Evolutionary conservation across 2,888 invertebrate genomes (phyloP), one percentile per base, ranked within the genome.

Genomic region (Campoplex nolae): DNA sequence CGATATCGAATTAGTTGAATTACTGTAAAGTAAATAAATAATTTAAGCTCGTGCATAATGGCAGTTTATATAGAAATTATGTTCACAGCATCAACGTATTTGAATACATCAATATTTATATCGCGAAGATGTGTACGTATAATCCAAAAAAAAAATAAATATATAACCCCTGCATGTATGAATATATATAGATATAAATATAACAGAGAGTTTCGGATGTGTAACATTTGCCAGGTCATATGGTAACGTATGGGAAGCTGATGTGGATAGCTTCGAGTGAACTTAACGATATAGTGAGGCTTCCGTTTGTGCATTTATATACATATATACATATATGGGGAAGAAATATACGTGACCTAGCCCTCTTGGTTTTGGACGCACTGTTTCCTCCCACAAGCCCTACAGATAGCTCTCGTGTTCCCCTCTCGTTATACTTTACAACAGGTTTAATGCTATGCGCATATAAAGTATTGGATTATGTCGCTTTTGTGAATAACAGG

Each of bases 391-490:
- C 48, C 73, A 16, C 38, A 38, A 23, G 48, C 23, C n/a, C 62
- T 74, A 35, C 82, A 68, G 32, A 54, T 45, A 32, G 54, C 79
- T 51, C 73, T 28, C 54, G 68, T 23, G 56, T 56, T 56, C 42
- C 58, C 70, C 54, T 42, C 83, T 81, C 86, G 84, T 83, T 83
- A 81, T 82, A 83, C 80, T 86, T 85, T 85, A 84, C 85, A 88
- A 87, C 87, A 82, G 70, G 77, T 73, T 87, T 88, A 89, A 88
- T 88, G 88, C 77, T 58, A 88, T 89, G 88, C 88, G 89, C 89
- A 89, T 89, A 89, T 88, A 88, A 89, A 89, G 89, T 86, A 89
- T 88, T 88, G 87, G 84, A 89, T 89, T 88, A 89, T 85, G 62
- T 70, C 74, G 85, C 58, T 76, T 71, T 83, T 76, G 56, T 65